A percentile compares a stretch with the other conserved stretches of the same genome.
Conservation (phyloP, 2,888 invertebrate species). For the Arge pagana region DNA sequence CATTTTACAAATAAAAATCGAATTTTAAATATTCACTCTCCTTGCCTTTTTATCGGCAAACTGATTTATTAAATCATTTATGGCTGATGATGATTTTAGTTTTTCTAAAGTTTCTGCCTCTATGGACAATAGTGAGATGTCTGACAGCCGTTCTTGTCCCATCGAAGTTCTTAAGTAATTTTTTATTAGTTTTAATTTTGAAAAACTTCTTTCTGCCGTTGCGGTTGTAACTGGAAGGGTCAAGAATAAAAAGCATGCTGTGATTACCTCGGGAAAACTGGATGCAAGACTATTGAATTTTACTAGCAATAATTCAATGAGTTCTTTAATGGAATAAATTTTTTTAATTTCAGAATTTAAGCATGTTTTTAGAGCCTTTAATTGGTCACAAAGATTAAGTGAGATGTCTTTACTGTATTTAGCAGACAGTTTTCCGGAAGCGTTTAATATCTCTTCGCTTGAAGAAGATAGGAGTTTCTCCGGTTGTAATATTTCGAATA, state of each 20-base stretch:
- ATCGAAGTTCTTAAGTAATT: conserved; percentile 28
- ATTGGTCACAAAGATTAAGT: too few relatives aligned
- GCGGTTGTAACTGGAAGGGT: conserved; percentile 30
- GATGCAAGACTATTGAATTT: conserved; percentile 19
- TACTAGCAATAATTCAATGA: too few relatives aligned
- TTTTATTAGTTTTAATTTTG: conserved; percentile 29
- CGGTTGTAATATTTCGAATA: too few relatives aligned
- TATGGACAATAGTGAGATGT: conserved; percentile 26
- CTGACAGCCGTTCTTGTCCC: conserved; percentile 22
- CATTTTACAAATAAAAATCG: too few relatives aligned
- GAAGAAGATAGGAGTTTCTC: too few relatives aligned
- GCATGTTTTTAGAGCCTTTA: too few relatives aligned
- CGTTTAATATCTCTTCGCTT: too few relatives aligned
- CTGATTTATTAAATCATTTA: conserved; percentile 2
- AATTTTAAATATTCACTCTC: conserved; percentile 3
- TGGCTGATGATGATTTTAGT: too few relatives aligned
- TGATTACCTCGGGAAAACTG: conserved; percentile 22
- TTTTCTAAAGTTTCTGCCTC: conserved; percentile 15
- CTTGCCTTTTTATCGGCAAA: not conserved
- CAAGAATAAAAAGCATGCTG: conserved; percentile 22
- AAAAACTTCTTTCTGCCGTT: conserved; percentile 26
- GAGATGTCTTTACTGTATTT: too few relatives aligned
- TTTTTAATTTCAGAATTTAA: too few relatives aligned
- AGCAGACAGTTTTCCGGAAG: too few relatives aligned
- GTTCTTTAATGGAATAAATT: too few relatives aligned